Evolutionary conservation across 1,140 invertebrate genomes (phyloP).

Genomic region (Glossosoma conforme): DNA sequence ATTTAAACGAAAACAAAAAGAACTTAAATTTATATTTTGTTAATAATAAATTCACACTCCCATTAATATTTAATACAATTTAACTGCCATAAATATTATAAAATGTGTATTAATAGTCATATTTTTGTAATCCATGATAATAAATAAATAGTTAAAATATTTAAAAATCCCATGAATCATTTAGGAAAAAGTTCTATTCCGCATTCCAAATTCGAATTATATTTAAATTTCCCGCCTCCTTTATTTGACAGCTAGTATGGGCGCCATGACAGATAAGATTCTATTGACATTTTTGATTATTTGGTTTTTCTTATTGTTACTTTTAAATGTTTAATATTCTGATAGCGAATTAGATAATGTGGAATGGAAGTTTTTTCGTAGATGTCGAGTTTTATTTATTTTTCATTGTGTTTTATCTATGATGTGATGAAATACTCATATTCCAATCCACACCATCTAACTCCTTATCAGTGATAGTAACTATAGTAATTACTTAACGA

Average conservation of each 20-base stretch:
- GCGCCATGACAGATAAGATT: too few relatives aligned
- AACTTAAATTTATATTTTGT: too few relatives aligned
- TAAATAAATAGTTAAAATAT: slow-evolving; percentile 1
- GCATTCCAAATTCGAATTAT: slow-evolving; percentile 8
- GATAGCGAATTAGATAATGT: slow-evolving; percentile 26
- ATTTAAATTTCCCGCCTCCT: too few relatives aligned
- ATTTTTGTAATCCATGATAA: background rate
- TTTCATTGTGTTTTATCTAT: slow-evolving; percentile 6
- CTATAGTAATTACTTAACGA: too few relatives aligned
- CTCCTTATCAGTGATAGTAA: slow-evolving; percentile 28
- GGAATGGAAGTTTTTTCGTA: slow-evolving; percentile 51
- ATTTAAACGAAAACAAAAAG: too few relatives aligned
- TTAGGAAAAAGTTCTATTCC: slow-evolving; percentile 29
- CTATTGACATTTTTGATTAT: too few relatives aligned
- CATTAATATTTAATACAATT: too few relatives aligned
- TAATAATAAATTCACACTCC: too few relatives aligned
- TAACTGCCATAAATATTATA: too few relatives aligned
- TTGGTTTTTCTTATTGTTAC: too few relatives aligned
- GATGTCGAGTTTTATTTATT: slow-evolving; percentile 41
- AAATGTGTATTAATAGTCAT: slow-evolving; percentile 14
- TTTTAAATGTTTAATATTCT: slow-evolving; percentile 1
- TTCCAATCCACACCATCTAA: slow-evolving; percentile 32
- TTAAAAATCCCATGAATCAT: slow-evolving; percentile 5
- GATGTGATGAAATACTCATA: slow-evolving; percentile 19
- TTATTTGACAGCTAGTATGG: too few relatives aligned